phyloP scores from a whole-genome alignment of 2,113 vertebrate genomes.

The Psilopsiagon aymara region DNA sequence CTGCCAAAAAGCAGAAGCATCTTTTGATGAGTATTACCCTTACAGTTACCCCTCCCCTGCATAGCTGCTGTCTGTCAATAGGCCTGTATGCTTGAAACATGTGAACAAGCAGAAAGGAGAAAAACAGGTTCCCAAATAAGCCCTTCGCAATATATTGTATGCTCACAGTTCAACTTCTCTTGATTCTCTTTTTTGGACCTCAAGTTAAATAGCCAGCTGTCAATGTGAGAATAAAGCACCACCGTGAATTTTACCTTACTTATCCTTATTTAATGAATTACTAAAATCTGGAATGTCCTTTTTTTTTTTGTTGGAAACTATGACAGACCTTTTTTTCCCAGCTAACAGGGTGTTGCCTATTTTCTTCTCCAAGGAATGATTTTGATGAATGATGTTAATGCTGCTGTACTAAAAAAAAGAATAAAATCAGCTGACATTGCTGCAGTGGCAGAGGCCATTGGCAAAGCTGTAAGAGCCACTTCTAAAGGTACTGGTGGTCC shows the following conservation, averaged over 20 bases:
- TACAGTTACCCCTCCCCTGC: neutral
- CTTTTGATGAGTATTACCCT: neutral
- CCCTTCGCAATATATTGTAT: neutral
- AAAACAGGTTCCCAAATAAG: neutral
- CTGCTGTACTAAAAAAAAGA: neutral
- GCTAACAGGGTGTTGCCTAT: neutral
- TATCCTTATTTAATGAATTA: neutral
- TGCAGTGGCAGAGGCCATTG: neutral
- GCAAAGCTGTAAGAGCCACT: neutral
- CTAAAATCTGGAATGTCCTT: neutral
- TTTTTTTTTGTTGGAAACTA: neutral
- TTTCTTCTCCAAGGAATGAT: neutral
- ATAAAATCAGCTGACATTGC: neutral
- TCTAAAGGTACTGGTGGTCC: neutral
- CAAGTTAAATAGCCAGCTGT: neutral
- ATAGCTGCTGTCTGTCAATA: neutral
- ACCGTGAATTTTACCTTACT: neutral
- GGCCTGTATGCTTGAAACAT: neutral
- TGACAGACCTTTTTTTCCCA: neutral
- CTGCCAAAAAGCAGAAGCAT: neutral
- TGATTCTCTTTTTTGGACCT: neutral
- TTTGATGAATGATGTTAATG: neutral
- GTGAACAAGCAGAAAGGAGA: neutral
- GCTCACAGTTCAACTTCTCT: neutral
- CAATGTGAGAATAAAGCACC: neutral